Evolutionary conservation across 1,140 invertebrate species (phyloP), one percentile per base, ranked within the genome.

Genomic region (Achroia grisella): DNA sequence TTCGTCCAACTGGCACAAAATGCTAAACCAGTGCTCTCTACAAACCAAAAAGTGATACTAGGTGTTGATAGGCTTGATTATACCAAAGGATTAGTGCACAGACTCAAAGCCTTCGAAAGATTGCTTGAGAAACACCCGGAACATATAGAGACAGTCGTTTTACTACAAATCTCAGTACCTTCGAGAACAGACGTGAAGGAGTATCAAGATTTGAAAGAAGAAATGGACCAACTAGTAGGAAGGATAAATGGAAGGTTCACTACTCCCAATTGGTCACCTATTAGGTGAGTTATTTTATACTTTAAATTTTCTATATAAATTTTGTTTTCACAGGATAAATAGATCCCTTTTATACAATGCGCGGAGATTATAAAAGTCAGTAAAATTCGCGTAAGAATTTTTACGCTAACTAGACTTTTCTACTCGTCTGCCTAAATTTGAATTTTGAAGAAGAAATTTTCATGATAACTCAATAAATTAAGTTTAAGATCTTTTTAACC

Each of bases 31-130:
- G 90, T 95, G 17, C 88, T 91, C 6, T 89, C 89, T 23, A 92
- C 89, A 0, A 91, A 90, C 64, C 93, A 95, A 68, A 93, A 96
- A 77, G 90, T 96, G 6, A 91, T 95, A 29, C 81, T 97, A 8
- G 94, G 95, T 0, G 95, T 97, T 8, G 95, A 97, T 75, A 90
- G 95, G 44, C 86, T 97, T 35, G 95, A 97, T 78, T 97, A 97
- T 63, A 97, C 95, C 1, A 97, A 97, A 87, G 95, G 95, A 3
- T 82, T 97, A 39, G 93, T 95, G 1, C 90, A 97, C 60, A 89
- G 95, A 50, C 81, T 97, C 3, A 90, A 91, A 81, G 93, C 94
- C 0, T 96, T 96, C 58, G 94, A 97, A 73, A 89, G 91, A 50
- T 83, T 97, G 27, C 74, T 97, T 11, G 92, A 95, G 50, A 95